phyloP scores from a whole-genome alignment of 1,140 invertebrate genomes.

The Bactericera cockerelli region DNA sequence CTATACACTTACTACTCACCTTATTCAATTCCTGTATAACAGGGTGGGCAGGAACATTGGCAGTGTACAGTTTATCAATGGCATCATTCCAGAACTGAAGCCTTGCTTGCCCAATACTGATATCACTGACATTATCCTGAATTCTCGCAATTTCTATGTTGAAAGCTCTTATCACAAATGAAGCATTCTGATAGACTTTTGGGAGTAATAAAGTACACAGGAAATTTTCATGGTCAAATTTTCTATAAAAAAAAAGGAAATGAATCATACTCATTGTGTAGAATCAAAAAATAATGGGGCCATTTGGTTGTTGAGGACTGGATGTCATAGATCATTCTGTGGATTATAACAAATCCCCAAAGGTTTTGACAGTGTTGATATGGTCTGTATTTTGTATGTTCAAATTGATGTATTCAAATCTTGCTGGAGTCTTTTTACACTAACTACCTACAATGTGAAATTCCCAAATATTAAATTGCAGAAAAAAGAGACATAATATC shows the following conservation, averaged over 20 bases:
- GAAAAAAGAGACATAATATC: no score
- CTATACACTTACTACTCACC: constrained; percentile 39
- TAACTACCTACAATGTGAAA: no score
- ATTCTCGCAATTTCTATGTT: constrained; percentile 74
- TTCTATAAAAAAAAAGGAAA: constrained; percentile 41
- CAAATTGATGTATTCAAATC: no score
- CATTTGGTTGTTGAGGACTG: no score
- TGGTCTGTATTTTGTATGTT: no score
- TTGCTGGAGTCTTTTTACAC: no score
- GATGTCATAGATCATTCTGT: no score
- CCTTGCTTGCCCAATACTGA: constrained; percentile 56
- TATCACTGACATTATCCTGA: constrained; percentile 55
- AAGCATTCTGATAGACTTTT: constrained; percentile 40
- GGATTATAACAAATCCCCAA: no score
- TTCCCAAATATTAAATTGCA: no score
- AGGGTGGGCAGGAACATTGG: constrained; percentile 52
- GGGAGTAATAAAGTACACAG: constrained; percentile 60
- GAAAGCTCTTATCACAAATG: constrained; percentile 70
- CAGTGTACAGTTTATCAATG: constrained; percentile 47
- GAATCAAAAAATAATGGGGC: no score
- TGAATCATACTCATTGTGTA: no score
- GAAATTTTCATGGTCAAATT: constrained; percentile 82
- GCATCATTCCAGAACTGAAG: constrained; percentile 77
- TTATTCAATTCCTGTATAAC: constrained; percentile 57
- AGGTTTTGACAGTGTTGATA: no score